Percentiles rank a stretch among this genome's conserved stretches.
These are phyloP conservation scores for Virgularia gustaviana DNA, from an alignment of 92 coral and sea anemone species.

Conservation along the genomic window DNA sequence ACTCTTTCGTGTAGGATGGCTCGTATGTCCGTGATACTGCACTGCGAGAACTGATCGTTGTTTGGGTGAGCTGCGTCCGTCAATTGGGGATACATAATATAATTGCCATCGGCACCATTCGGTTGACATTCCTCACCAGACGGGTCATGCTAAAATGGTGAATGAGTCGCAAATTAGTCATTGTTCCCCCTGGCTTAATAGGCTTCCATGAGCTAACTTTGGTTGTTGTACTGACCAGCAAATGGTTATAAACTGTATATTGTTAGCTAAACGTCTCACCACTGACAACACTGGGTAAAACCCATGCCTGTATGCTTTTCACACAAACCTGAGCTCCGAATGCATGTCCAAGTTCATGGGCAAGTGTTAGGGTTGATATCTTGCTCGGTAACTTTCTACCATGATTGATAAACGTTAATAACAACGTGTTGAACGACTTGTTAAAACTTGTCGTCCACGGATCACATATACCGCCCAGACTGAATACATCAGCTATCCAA, in stretches of 20 bases:
- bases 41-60: conserved; percentile 70
- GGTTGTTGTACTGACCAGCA: no score
- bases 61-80: conserved; percentile 67
- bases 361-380: conserved; percentile 59
- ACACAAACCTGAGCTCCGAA: conserved; percentile 75
- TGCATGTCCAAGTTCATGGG: conserved; percentile 87
- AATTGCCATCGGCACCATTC: conserved; percentile 64
- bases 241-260: no score
- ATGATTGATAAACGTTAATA: conserved; percentile 62
- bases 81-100: conserved; percentile 70
- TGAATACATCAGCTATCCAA: conserved; percentile 59
- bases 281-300: neutral
- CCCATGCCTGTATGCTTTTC: neutral
- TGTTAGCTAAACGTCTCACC: no score
- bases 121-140: conserved; percentile 61
- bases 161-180: no score
- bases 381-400: conserved; percentile 61
- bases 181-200: no score
- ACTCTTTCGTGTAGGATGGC: conserved; percentile 58
- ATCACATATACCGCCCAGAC: conserved; percentile 79
- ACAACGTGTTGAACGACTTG: conserved; percentile 63
- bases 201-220: no score
- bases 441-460: conserved; percentile 22
- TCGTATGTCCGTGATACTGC: conserved; percentile 68
- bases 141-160: conserved; percentile 72